Evolutionary conservation across 2,797 vertebrate species (phyloP).

Genomic region (Pachyuromys duprasi): DNA sequence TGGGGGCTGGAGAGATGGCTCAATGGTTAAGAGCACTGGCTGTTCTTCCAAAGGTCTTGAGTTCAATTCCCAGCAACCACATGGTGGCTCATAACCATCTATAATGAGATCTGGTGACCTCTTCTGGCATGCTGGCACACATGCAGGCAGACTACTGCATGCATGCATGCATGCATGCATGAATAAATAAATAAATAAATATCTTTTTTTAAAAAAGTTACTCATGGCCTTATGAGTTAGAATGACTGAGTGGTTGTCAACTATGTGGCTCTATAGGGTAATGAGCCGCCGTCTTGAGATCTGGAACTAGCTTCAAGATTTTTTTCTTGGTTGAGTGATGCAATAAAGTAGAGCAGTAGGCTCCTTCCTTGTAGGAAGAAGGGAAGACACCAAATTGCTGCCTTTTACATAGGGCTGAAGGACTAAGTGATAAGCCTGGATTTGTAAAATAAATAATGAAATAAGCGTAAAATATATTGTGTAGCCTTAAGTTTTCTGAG

Average conservation of each 20-base stretch:
- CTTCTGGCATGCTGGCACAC: no score
- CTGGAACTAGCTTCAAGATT: neutral
- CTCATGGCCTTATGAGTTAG: neutral
- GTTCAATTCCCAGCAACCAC: no score
- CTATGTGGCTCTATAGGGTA: no score
- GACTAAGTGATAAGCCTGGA: neutral
- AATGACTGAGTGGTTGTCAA: neutral
- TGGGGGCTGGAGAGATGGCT: no score
- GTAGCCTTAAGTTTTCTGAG: constrained; percentile 19
- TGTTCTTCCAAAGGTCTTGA: no score
- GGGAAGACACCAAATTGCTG: neutral
- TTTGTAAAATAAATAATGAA: neutral
- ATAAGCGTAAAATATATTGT: neutral
- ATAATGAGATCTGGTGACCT: no score
- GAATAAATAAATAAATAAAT: no score
- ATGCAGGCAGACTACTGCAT: no score
- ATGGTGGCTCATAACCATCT: no score
- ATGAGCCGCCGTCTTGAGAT: neutral
- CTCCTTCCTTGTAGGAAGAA: neutral
- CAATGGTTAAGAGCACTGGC: no score
- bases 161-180: no score
- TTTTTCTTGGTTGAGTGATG: neutral
- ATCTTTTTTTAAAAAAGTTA: no score
- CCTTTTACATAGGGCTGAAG: neutral
- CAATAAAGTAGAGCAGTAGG: neutral